Base-by-base conservation (phyloP, 2,113 vertebrate genomes). In the Microtus montanus region DNA sequence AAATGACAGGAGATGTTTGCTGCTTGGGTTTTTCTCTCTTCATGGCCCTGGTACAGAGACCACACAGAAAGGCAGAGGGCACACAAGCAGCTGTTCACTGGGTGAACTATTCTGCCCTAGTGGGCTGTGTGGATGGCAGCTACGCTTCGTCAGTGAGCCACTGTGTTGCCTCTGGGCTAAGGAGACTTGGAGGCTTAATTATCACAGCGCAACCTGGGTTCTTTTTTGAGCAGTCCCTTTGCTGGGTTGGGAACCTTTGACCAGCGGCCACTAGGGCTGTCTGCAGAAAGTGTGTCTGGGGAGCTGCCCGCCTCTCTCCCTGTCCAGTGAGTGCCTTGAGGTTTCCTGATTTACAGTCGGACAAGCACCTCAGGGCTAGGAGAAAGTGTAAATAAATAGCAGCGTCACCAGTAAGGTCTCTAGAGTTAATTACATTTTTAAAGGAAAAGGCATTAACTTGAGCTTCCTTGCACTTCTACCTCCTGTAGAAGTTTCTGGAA, bases 401-500 rank as follows among this genome's bases (percentile, higher is more conserved):
- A 71, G 33, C 38, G 10, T 35, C 33, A 71, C 54, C 30, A 28
- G 30, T 10, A 22, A n/a, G 68, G 78, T 38, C 44, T 38, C 58
- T 19, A 12, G 44, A 80, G 78, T 28, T 64, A 84, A 64, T 28
- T 17, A 28, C 10, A 63, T 41, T 28, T 63, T 63, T 41, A 61
- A 3, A 77, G 75, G 33, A 41, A 87, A 80, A 70, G 24, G 28
- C 95, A 73, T 83, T 83, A 58, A 1, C 11, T 22, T 58, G 17
- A 20, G 10, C 28, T 79, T 73, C 47, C 49, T 88, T 79, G 63
- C 1, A 35, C 14, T 54, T 58, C 84, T 73, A 61, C 13, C 10
- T 17, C 82, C 71, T 28, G 33, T 22, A 47, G 47, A 96, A 91
- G 80, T 33, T 96, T 95, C 71, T 79, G 52, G 89, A 95, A 13